Percentiles rank a stretch among this genome's conserved stretches.
Evolutionary conservation across 2,888 invertebrate genomes (phyloP).

Genomic region (Azorinus chamasolen): DNA sequence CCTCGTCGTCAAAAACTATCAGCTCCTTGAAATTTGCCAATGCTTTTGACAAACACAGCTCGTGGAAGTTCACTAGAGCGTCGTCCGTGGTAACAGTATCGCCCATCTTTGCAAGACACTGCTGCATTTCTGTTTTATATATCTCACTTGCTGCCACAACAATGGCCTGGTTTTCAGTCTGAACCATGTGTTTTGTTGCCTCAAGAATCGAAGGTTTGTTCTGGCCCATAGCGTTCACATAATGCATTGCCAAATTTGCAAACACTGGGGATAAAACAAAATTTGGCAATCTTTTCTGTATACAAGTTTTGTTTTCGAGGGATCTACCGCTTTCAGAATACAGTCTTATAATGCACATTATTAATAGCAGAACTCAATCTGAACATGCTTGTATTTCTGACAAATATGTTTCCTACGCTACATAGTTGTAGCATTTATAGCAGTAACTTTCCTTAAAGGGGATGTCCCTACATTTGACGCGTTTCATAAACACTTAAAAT

Average conservation of each 20-base stretch:
- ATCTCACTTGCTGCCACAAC: background rate
- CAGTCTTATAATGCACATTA: too few relatives aligned
- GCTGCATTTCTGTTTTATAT: conserved; percentile 12
- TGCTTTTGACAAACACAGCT: conserved; percentile 3
- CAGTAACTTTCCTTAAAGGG: too few relatives aligned
- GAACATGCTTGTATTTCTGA: too few relatives aligned
- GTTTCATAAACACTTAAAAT: too few relatives aligned
- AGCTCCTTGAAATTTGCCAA: background rate
- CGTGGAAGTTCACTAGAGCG: conserved; percentile 1
- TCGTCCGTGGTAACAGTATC: conserved; percentile 3
- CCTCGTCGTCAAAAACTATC: conserved; percentile 9
- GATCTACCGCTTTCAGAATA: too few relatives aligned
- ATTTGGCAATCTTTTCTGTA: too few relatives aligned
- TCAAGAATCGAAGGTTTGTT: background rate
- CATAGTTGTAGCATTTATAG: too few relatives aligned
- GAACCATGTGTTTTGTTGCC: background rate
- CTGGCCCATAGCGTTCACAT: background rate
- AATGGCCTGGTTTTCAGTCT: conserved; percentile 5
- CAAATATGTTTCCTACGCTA: too few relatives aligned
- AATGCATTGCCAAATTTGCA: background rate
- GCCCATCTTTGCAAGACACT: background rate
- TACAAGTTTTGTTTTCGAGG: too few relatives aligned
- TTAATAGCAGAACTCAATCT: too few relatives aligned
- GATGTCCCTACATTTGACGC: too few relatives aligned
- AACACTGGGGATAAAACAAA: conserved; percentile 18